Evolutionary conservation across 2,888 invertebrate genomes (phyloP), one percentile per base, ranked within the genome.

Genomic region (Mythimna albipuncta): DNA sequence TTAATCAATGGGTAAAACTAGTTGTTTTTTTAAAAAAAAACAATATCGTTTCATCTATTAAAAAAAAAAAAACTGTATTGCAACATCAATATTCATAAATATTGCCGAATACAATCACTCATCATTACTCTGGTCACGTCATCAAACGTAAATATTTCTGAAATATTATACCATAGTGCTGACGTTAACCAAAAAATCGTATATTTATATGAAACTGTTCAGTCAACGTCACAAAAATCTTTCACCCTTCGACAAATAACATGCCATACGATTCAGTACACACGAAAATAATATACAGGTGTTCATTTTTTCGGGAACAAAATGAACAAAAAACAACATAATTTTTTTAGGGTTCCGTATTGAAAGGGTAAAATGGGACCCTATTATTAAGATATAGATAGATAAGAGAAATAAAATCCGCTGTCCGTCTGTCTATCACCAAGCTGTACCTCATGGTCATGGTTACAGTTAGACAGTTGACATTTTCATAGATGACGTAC

Each of bases 201-300:
- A 54, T 54, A 54, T 72, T 52, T 21, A 47, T 52, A 61, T 10
- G 55, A 64, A 54, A 68, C 70, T 69, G 57, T 13, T 84, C 79
- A 63, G 62, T 80, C 72, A 82, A 75, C 16, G 74, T 71, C 80
- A 69, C 57, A 72, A 63, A 69, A 73, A 79, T 70, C 61, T 5
- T 69, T 75, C 70, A 69, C 58, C 13, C 44, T 69, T 81, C 68
- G 70, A 70, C 78, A 76, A 79, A 82, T 69, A 66, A 75, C 26
- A 61, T 79, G 59, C 55, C 69, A 70, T 74, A 50, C 26, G 52
- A 54, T 64, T 70, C 62, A 67, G 64, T 79, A 69, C 70, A 72
- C 62, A 74, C 11, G 47, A 32, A 69, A 77, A 78, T 68, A 70
- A 72, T 76, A 72, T 63, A 68, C 64, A 52, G 66, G 44, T 59